Conservation (phyloP, 2,113 vertebrate species). For the Eurystomus gularis region DNA sequence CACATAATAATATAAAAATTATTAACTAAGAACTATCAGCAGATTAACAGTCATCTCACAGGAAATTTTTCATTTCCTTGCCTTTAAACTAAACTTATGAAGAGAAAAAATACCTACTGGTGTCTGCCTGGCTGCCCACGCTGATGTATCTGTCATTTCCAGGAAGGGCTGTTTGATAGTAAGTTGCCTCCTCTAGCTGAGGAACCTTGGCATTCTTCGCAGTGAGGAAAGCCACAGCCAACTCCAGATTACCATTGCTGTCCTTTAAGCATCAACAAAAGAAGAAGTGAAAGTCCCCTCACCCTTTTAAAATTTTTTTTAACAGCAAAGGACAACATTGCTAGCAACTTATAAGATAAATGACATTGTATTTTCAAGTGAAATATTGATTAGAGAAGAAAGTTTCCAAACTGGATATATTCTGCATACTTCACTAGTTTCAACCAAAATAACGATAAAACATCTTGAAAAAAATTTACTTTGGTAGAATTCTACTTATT, state of each 20-base stretch:
- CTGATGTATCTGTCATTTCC: constrained; percentile 96
- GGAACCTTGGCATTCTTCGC: constrained; percentile 94
- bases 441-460: background rate
- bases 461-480: background rate
- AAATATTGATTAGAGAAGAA: background rate
- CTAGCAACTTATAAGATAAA: background rate
- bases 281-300: background rate
- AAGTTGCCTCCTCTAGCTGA: constrained; percentile 89
- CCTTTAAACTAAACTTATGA: background rate
- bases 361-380: background rate
- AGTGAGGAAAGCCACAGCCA: constrained; percentile 93
- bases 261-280: constrained; percentile 78
- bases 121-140: constrained; percentile 95
- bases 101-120: constrained; percentile 81
- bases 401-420: background rate
- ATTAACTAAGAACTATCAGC: background rate
- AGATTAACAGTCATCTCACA: background rate
- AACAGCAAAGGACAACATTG: background rate
- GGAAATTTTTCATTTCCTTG: background rate
- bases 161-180: constrained; percentile 92
- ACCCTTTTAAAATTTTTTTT: background rate
- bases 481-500: background rate
- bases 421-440: background rate
- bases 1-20: background rate
- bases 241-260: constrained; percentile 94